Evolutionary conservation across 2,797 vertebrate species (phyloP).

Genomic region (Gymnopithys bicolor): DNA sequence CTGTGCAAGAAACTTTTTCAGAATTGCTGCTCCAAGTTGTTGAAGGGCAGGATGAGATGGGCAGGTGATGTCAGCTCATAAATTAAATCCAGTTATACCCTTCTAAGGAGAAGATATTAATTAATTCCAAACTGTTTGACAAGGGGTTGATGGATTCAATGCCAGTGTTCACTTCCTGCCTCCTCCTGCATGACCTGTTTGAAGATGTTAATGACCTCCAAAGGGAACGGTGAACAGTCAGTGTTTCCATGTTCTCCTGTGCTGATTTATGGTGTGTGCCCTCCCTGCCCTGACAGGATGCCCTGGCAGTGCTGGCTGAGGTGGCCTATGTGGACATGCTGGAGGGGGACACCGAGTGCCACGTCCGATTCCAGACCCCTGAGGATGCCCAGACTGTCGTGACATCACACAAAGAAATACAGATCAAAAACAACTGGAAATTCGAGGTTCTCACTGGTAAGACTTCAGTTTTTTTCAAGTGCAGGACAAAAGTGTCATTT

Average conservation of each 20-base stretch:
- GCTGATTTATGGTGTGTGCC: neutral
- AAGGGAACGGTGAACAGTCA: neutral
- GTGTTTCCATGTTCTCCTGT: neutral
- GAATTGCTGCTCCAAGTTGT: neutral
- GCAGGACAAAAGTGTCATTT: neutral
- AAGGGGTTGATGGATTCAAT: neutral
- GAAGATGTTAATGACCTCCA: neutral
- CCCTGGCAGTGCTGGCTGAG: conserved; percentile 81
- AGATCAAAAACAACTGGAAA: conserved; percentile 88
- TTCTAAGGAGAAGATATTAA: neutral
- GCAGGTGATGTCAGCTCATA: neutral
- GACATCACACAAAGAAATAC: conserved; percentile 76
- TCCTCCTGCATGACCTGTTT: neutral
- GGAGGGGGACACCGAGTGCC: conserved; percentile 91
- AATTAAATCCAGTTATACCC: neutral
- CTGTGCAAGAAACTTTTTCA: neutral
- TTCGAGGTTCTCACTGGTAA: conserved; percentile 89
- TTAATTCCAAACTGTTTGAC: neutral
- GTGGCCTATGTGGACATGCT: conserved; percentile 92
- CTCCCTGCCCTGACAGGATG: conserved; percentile 76
- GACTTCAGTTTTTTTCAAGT: neutral
- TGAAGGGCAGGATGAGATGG: neutral
- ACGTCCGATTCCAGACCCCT: conserved; percentile 86
- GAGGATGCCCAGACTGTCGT: conserved; percentile 83
- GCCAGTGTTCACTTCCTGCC: neutral